Evolutionary conservation across 2,797 vertebrate genomes (phyloP), one percentile per base, ranked within the genome.

Genomic region (Nannoperca obscura): DNA sequence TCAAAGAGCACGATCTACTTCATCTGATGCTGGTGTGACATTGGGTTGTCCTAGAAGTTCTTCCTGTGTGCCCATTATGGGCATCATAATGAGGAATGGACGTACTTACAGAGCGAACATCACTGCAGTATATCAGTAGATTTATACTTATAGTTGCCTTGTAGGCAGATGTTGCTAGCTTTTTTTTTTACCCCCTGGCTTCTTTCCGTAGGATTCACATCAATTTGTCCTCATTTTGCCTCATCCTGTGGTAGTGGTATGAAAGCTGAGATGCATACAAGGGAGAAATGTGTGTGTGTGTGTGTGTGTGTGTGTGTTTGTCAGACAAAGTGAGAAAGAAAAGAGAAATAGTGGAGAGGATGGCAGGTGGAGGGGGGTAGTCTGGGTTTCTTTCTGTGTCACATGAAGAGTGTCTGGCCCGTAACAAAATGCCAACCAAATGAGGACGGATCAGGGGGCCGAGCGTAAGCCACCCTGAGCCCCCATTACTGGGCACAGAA

Each of bases 391-490:
- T 88, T 69, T 82, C 85, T 54, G 22, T 81, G 88, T 89, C 88
- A 88, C 77, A 82, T 85, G 80, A 88, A 89, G 85, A 89, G 83
- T 76, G 88, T 91, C 89, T 88, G 82, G 88, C 85, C 90, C 63
- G 52, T 84, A 94, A 94, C 92, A 76, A 95, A 95, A 94, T 94
- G 94, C 91, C 94, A 95, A 86, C 86, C 93, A 95, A 96, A 96
- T 96, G 94, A 96, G 93, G 93, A 96, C 93, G 82, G 94, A 96
- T 96, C 88, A 91, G 92, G 89, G 90, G 92, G 87, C 87, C 84
- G 75, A 80, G 86, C 80, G 38, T 82, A 79, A 93, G 91, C 91
- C 91, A 91, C 91, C 91, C 84, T 88, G 92, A 93, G 90, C 91
- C 90, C 86, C 91, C 93, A 94, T 95, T 95, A 94, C 90, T 66